These are phyloP conservation scores for Bombyx mori DNA, from an alignment of 1,140 invertebrate species.

Conservation along the genomic window ASM3026992v2 NC_085128.1:6660501-6661000, in stretches of 20 bases:
- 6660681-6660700: too few relatives aligned
- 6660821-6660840: too few relatives aligned
- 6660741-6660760: too few relatives aligned
- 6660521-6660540: slow-evolving; percentile 95
- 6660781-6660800: too few relatives aligned
- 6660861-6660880: neutral
- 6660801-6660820: too few relatives aligned
- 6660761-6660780: too few relatives aligned
- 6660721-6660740: too few relatives aligned
- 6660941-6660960: slow-evolving; percentile 83
- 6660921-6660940: slow-evolving; percentile 94
- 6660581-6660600: slow-evolving; percentile 23
- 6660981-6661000: slow-evolving; percentile 52
- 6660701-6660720: too few relatives aligned
- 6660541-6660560: slow-evolving; percentile 90
- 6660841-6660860: too few relatives aligned
- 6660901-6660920: slow-evolving; percentile 93
- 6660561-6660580: slow-evolving; percentile 73
- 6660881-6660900: slow-evolving; percentile 38
- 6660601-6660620: slow-evolving; percentile 1
- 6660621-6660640: neutral
- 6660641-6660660: too few relatives aligned
- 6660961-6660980: slow-evolving; percentile 66
- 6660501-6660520: slow-evolving; percentile 81
- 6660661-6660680: too few relatives aligned